phyloP scores from a whole-genome alignment of 1,140 invertebrate genomes.

The Drosophila nannoptera region DNA sequence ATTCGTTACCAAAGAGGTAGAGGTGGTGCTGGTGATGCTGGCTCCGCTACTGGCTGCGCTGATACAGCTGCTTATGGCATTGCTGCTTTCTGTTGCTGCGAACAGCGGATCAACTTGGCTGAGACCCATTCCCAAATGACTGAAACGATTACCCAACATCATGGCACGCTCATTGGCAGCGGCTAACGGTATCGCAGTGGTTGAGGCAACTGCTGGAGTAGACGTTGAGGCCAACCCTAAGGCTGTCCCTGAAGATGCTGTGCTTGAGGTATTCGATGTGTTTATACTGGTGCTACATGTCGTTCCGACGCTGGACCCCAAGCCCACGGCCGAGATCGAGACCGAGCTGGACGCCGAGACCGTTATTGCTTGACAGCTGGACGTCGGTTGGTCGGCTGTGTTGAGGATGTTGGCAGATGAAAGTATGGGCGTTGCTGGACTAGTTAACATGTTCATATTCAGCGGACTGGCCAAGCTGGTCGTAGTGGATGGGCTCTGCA shows the following conservation, averaged over 20 bases:
- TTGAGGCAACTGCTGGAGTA: too few species aligned
- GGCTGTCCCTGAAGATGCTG: conserved; percentile 45
- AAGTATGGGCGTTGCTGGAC: conserved; percentile 67
- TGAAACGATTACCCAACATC: conserved; percentile 71
- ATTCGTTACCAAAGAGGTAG: conserved; percentile 37
- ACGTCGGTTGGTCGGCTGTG: not conserved
- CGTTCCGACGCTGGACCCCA: conserved; percentile 43
- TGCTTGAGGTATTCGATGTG: conserved; percentile 65
- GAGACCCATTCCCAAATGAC: conserved; percentile 70
- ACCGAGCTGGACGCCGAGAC: too few species aligned
- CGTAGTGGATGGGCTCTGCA: conserved; percentile 85
- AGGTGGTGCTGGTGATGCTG: conserved; percentile 1
- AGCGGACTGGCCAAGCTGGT: conserved; percentile 85
- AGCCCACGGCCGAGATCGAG: conserved; percentile 23
- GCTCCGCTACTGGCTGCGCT: conserved; percentile 8
- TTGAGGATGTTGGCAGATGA: conserved; percentile 17
- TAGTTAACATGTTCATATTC: conserved; percentile 80
- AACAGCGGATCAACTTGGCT: conserved; percentile 40
- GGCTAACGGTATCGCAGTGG: conserved; percentile 8
- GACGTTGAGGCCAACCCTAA: too few species aligned
- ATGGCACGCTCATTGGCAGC: conserved; percentile 51
- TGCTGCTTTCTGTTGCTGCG: conserved; percentile 7
- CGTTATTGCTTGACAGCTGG: conserved; percentile 7
- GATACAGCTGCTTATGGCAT: not conserved
- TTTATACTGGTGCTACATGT: conserved; percentile 52